Conservation (phyloP, 2,797 vertebrate genomes). For the Poliocrania exsul region DNA sequence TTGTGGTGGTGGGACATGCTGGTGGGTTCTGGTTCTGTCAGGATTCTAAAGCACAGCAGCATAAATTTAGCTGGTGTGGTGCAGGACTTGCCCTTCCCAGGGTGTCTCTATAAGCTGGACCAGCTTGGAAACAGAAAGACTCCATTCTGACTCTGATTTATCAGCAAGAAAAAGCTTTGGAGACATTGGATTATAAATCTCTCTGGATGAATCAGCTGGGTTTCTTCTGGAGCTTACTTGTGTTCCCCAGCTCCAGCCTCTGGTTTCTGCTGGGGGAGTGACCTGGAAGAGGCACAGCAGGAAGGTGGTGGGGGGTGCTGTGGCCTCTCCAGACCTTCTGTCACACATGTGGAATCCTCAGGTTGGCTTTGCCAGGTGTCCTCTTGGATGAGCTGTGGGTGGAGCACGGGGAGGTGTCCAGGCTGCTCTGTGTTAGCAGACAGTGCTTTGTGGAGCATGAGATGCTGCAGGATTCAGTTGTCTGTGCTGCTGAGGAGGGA, state of each 20-base stretch:
- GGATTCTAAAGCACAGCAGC: background rate
- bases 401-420: background rate
- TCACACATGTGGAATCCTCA: background rate
- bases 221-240: background rate
- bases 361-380: background rate
- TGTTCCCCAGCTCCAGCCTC: background rate
- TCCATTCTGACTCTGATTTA: background rate
- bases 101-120: background rate
- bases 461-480: background rate
- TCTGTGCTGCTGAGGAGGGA: background rate
- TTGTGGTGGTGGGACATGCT: accelerated
- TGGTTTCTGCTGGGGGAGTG: background rate
- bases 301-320: background rate
- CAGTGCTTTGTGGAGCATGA: background rate
- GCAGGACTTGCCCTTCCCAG: background rate
- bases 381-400: background rate
- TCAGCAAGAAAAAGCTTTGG: background rate
- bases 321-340: background rate
- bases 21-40: background rate
- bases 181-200: background rate
- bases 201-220: background rate
- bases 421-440: background rate
- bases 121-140: background rate
- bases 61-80: background rate
- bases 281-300: background rate